phyloP scores from a whole-genome alignment of 2,888 invertebrate species.

The Drepana falcataria region DNA sequence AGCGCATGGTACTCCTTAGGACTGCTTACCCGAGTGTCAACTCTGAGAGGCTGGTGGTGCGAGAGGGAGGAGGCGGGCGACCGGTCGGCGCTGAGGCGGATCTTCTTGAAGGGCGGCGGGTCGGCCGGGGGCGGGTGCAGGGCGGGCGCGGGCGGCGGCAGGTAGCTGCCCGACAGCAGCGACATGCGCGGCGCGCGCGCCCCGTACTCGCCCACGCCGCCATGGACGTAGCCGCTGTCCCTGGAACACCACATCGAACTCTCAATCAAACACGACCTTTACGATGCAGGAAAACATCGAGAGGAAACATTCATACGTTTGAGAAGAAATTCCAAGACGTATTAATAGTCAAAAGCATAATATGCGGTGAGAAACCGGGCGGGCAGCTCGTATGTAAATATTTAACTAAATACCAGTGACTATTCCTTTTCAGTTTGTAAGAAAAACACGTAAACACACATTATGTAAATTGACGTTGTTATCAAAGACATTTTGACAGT shows the following conservation, averaged over 20 bases:
- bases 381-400: too few species aligned
- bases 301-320: too few species aligned
- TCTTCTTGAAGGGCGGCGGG: slow-evolving; percentile 83
- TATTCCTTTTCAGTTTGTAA: too few species aligned
- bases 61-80: slow-evolving; percentile 52
- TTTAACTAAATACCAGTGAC: too few species aligned
- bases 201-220: slow-evolving; percentile 65
- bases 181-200: slow-evolving; percentile 72
- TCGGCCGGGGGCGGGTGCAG: slow-evolving; percentile 70
- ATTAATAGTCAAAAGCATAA: too few species aligned
- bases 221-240: slow-evolving; percentile 64
- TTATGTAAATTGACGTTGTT: too few species aligned
- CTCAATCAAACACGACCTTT: not conserved
- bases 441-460: too few species aligned
- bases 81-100: slow-evolving; percentile 78
- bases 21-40: slow-evolving; percentile 80
- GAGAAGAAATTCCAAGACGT: too few species aligned
- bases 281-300: too few species aligned
- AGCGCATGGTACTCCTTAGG: too few species aligned
- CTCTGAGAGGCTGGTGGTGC: slow-evolving; percentile 79
- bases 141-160: slow-evolving; percentile 68
- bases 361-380: too few species aligned
- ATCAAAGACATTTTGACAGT: too few species aligned
- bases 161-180: slow-evolving; percentile 80
- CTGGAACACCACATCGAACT: slow-evolving; percentile 33